These are phyloP conservation scores for Actias luna DNA, from an alignment of 2,888 invertebrate species.

Conservation along the genomic window DNA sequence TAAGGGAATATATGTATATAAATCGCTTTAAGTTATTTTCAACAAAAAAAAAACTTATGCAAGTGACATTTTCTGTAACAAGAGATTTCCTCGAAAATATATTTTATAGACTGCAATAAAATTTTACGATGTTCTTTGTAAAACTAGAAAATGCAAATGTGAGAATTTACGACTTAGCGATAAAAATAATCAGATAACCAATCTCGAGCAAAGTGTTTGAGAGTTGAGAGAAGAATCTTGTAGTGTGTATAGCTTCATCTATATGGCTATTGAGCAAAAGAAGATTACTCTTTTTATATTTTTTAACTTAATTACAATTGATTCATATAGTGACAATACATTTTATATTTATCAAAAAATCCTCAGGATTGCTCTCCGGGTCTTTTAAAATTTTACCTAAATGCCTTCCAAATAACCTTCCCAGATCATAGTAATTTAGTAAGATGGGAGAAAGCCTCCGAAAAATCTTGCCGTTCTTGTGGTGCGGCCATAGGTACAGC, in stretches of 20 bases:
- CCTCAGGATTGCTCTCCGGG: too few relatives aligned
- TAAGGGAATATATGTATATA: not conserved
- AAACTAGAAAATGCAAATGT: slow-evolving; percentile 21
- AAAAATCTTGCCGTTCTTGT: too few relatives aligned
- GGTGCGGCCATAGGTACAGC: too few relatives aligned
- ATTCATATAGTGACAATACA: too few relatives aligned
- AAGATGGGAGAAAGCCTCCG: too few relatives aligned
- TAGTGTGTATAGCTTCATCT: not conserved
- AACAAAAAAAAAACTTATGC: not conserved
- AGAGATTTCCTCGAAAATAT: slow-evolving; percentile 17
- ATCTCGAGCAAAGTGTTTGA: slow-evolving; percentile 14
- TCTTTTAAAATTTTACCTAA: too few relatives aligned
- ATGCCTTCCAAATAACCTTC: too few relatives aligned
- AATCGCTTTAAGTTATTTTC: not conserved
- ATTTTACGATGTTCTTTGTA: slow-evolving; percentile 20
- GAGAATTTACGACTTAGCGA: slow-evolving; percentile 19
- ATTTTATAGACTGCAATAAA: slow-evolving; percentile 18
- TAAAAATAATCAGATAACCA: slow-evolving; percentile 20
- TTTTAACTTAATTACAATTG: too few relatives aligned
- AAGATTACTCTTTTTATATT: not conserved
- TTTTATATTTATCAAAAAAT: too few relatives aligned
- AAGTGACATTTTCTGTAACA: slow-evolving; percentile 10
- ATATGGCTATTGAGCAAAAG: not conserved
- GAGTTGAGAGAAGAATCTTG: not conserved
- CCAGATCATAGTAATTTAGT: too few relatives aligned